Evolutionary conservation across 92 coral and sea anemone genomes (phyloP).

Genomic region (Siderastrea siderea): DNA sequence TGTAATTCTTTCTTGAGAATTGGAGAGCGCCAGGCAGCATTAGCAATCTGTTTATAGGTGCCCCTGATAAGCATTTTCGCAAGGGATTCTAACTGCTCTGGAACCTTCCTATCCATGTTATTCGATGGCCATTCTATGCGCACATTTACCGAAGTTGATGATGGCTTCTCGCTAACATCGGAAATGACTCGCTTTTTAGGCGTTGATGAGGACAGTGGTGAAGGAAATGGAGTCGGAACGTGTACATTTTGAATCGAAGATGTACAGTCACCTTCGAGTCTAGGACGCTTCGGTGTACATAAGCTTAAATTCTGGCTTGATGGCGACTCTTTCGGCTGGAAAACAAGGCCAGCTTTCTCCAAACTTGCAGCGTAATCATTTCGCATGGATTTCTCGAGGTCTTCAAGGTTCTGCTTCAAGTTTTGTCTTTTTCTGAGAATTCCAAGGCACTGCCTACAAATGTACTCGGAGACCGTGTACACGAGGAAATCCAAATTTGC

Average conservation of each 20-base stretch:
- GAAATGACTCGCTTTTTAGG: neutral
- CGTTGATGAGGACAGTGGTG: neutral
- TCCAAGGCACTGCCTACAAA: constrained; percentile 33
- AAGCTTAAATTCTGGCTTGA: too few species aligned
- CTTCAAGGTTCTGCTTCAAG: constrained; percentile 11
- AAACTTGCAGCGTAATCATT: neutral
- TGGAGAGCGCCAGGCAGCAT: constrained; percentile 45
- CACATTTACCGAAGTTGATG: constrained; percentile 3
- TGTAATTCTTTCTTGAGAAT: constrained; percentile 23
- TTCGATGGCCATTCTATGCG: constrained; percentile 56
- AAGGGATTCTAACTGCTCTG: constrained; percentile 43
- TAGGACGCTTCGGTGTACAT: neutral
- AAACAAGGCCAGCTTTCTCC: constrained; percentile 11
- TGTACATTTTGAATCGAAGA: too few species aligned
- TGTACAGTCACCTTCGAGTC: too few species aligned
- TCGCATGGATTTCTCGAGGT: neutral
- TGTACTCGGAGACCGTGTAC: constrained; percentile 20
- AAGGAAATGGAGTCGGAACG: neutral
- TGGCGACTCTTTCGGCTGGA: neutral
- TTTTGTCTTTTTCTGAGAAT: constrained; percentile 34
- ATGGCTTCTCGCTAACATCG: constrained; percentile 9
- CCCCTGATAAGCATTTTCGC: constrained; percentile 57
- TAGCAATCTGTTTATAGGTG: constrained; percentile 54
- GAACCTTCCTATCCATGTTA: constrained; percentile 12
- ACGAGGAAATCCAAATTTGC: constrained; percentile 37